Conservation (phyloP, 2,113 vertebrate species). For the Dendropsophus ebraccatus region DNA sequence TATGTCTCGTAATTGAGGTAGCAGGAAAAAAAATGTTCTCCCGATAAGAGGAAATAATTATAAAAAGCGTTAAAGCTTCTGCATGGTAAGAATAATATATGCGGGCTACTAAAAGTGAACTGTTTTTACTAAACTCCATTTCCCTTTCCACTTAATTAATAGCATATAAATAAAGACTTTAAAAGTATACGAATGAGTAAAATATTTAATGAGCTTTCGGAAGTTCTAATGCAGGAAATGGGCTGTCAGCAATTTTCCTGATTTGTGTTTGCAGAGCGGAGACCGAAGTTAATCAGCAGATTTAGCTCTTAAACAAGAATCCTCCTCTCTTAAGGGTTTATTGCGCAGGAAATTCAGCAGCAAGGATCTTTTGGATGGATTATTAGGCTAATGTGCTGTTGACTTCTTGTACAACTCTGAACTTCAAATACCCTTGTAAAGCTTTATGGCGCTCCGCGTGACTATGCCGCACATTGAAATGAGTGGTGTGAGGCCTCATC, state of each 20-base stretch:
- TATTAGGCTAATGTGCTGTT: conserved; percentile 46
- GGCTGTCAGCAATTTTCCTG: conserved; percentile 53
- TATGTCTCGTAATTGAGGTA: conserved; percentile 9
- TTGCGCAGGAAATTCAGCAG: conserved; percentile 43
- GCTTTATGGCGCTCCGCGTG: not conserved
- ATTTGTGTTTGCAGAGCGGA: conserved; percentile 49
- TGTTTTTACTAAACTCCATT: conserved; percentile 20
- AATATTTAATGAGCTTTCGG: conserved; percentile 52
- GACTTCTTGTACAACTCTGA: conserved; percentile 36
- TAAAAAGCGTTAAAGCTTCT: conserved; percentile 10
- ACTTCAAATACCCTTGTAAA: conserved; percentile 36
- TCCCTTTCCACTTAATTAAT: conserved; percentile 51
- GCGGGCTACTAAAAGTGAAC: conserved; percentile 5
- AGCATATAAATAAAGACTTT: conserved; percentile 50
- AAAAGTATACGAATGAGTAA: conserved; percentile 30
- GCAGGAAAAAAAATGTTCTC: conserved; percentile 1
- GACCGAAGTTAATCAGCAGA: conserved; percentile 55
- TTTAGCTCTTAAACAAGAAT: conserved; percentile 37
- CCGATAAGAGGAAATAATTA: conserved; percentile 23
- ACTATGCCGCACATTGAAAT: not conserved
- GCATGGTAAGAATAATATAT: conserved; percentile 17
- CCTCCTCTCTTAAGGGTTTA: conserved; percentile 46
- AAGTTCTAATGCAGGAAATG: conserved; percentile 43
- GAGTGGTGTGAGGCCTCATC: not conserved
- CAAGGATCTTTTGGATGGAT: conserved; percentile 47